Base-by-base conservation (phyloP, 2,113 vertebrate species). In the Prolemur simus region DNA sequence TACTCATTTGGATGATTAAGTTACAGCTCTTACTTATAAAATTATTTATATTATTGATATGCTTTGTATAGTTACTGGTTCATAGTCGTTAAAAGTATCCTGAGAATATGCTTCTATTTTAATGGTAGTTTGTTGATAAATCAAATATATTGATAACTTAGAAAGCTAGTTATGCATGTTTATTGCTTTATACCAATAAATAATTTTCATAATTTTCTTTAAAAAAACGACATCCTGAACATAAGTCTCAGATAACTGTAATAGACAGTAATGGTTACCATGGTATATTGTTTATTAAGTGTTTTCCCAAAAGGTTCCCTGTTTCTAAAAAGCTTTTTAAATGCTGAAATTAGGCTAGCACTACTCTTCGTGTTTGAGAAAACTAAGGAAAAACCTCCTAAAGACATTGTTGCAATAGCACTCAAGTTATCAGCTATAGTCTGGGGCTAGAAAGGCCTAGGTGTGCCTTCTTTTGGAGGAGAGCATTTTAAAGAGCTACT, bases 71-170 rank as follows among this genome's bases (percentile, higher is more conserved):
- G 60, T 91, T 93, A 89, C 29, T 94, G 25, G 52, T 58, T 96
- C 5, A 1, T 90, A 54, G 45, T 84, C n/a, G 77, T 71, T 89
- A 25, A 85, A 95, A 95, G 13, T 90, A 37, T 95, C 64, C 15
- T 87, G 39, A 87, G 74, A 95, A 74, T 29, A 84, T 39, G 29
- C 34, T 86, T 89, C 39, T 90, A 2, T 91, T 96, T 96, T 90
- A 66, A 84, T 83, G 27, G 17, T 97, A 77, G n/a, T 91, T 94
- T 97, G 73, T 34, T 94, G 27, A 63, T 91, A 92, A 81, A 39
- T 81, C 25, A 77, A 10, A 7, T 93, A 34, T 89, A 32, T 68
- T 83, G 27, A 21, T 94, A 90, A 77, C 14, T 85, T 77, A 74
- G 54, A 89, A 64, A 94, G 21, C 42, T 18, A 60, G 23, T 56